phyloP scores from a whole-genome alignment of 1,140 invertebrate genomes.

The Teleopsis dalmanni region DNA sequence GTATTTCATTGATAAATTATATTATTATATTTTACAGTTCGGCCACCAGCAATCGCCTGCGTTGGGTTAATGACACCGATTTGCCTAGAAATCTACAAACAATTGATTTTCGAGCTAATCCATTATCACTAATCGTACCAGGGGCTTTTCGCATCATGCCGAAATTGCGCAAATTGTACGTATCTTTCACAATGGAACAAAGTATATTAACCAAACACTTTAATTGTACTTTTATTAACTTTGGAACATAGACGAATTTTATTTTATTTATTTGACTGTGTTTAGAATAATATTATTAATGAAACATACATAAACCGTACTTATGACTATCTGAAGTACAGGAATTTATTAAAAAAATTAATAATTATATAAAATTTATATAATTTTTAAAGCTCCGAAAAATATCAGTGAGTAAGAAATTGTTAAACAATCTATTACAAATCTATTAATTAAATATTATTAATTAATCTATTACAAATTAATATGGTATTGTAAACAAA shows the following conservation, averaged over 20 bases:
- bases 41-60: slow-evolving; percentile 58
- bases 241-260: not conserved
- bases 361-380: no score
- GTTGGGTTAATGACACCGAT: slow-evolving; percentile 53
- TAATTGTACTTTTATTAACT: not conserved
- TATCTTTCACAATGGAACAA: slow-evolving; percentile 19
- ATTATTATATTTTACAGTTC: slow-evolving; percentile 6
- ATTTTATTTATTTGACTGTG: no score
- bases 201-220: not conserved
- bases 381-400: no score
- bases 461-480: no score
- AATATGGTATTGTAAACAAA: no score
- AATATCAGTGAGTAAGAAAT: no score
- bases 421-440: no score
- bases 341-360: no score
- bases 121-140: slow-evolving; percentile 55
- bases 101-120: slow-evolving; percentile 64
- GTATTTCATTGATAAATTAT: not conserved
- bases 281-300: no score
- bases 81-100: slow-evolving; percentile 56
- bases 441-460: no score
- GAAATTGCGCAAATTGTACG: slow-evolving; percentile 65
- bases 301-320: no score
- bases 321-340: no score
- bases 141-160: slow-evolving; percentile 59